Evolutionary conservation across 2,888 invertebrate genomes (phyloP).

Genomic region (Pediacus dermestoides): DNA sequence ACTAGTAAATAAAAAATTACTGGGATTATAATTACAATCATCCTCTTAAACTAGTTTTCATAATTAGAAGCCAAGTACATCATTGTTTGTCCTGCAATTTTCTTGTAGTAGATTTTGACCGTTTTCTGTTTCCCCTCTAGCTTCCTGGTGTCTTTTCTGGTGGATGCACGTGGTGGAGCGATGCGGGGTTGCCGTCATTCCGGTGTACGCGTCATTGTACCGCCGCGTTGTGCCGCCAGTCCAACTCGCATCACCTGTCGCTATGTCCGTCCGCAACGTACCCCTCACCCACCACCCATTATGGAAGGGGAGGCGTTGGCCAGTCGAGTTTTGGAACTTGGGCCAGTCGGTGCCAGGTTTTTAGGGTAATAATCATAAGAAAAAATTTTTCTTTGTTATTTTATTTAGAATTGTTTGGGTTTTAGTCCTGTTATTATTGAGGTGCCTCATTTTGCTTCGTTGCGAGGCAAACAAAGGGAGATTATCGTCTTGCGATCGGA

Average conservation of each 20-base stretch:
- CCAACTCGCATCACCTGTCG: conserved; percentile 97
- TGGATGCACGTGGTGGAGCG: conserved; percentile 97
- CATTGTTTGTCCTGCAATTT: no score
- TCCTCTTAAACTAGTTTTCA: no score
- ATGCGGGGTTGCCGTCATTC: conserved; percentile 99
- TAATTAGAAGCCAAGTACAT: no score
- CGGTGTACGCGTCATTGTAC: conserved; percentile 94
- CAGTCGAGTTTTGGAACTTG: conserved; percentile 89
- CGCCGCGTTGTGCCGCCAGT: conserved; percentile 90
- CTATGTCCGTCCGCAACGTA: conserved; percentile 68
- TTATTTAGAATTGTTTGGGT: conserved; percentile 8
- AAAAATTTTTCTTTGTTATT: conserved; percentile 4
- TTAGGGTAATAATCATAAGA: conserved; percentile 67
- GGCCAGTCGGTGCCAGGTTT: conserved; percentile 94
- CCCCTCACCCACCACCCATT: conserved; percentile 87
- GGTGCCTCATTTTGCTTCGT: conserved; percentile 95
- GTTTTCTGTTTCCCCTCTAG: conserved; percentile 54
- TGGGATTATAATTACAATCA: no score
- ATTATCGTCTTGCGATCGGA: conserved; percentile 94
- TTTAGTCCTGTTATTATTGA: conserved; percentile 86
- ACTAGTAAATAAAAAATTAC: no score
- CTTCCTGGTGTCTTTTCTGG: conserved; percentile 98
- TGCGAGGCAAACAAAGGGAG: conserved; percentile 91
- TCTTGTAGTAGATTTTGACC: no score
- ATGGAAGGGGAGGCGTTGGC: conserved; percentile 99